A percentile compares a stretch with the other conserved stretches of the same genome.
Evolutionary conservation across 2,797 vertebrate species (phyloP).

Genomic region (Halcyon leucocephala): DNA sequence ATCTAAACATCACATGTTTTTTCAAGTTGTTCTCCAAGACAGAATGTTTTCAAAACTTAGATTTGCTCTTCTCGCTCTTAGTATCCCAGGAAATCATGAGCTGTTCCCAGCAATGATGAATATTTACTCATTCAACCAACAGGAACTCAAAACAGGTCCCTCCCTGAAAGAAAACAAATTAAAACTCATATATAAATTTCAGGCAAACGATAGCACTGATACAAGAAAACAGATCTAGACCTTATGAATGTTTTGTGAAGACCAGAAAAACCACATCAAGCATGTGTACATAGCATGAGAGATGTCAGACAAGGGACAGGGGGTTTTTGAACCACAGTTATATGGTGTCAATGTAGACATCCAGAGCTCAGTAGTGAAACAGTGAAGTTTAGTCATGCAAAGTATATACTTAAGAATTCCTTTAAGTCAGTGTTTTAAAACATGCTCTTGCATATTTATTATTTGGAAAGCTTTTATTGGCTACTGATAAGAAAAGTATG

Average conservation of each 20-base stretch:
- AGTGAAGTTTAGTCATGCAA: background rate
- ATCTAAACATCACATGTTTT: background rate
- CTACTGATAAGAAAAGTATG: background rate
- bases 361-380: background rate
- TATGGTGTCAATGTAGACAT: background rate
- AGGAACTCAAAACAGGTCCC: conserved; percentile 31
- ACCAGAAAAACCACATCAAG: conserved; percentile 50
- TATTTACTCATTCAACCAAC: background rate
- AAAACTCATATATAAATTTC: conserved; percentile 28
- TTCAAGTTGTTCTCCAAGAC: background rate
- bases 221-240: conserved; percentile 18
- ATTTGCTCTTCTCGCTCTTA: conserved; percentile 31
- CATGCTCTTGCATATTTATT: background rate
- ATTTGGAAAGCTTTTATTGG: background rate
- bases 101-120: conserved; percentile 1
- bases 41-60: background rate
- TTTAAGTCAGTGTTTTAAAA: background rate
- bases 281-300: background rate
- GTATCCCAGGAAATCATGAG: background rate
- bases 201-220: conserved; percentile 38
- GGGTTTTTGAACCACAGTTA: background rate
- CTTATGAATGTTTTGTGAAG: conserved; percentile 19
- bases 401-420: background rate
- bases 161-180: conserved; percentile 33
- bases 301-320: background rate